Evolutionary conservation across 2,797 vertebrate species (phyloP), one percentile per base, ranked within the genome.

Genomic region (Lemur catta): DNA sequence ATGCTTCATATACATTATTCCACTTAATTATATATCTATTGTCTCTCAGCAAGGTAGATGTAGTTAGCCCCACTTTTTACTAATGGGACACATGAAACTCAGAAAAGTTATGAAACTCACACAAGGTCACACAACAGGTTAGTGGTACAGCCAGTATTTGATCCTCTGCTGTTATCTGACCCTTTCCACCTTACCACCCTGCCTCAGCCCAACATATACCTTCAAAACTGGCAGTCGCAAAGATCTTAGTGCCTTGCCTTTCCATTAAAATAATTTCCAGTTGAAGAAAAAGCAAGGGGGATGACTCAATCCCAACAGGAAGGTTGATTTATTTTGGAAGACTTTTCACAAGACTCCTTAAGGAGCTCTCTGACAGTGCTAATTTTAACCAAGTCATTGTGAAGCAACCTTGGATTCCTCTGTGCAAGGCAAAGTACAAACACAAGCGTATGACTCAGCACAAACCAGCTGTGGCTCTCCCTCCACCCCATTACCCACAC

Each of bases 361-460:
- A 96, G 94, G 89, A 97, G 91, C 87, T 69, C 74, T 57, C 61
- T 57, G 96, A 94, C 90, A 94, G 94, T 94, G 95, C 72, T 97
- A 75, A 97, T 97, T 98, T 98, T 94, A 98, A 96, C 80, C 80
- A 95, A 96, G 86, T 96, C 97, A 97, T 96, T 97, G 94, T 97
- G 89, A 96, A 97, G 94, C 89, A 97, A 94, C 63, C 75, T 97
- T 97, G 92, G 89, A 97, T 92, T 97, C 81, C 92, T 97, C 93
- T 86, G 57, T 12, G 81, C 91, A 97, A 95, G 88, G 91, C 87
- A 84, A 94, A 24, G 65, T 35, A 93, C 43, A 97, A 98, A 89
- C 43, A 88, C 84, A 94, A 97, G 94, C 41, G 14, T 15, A 2
- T 97, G 94, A 95, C 52, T 74, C 22, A 98, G 93, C 95, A 97